Evolutionary conservation across 2,113 vertebrate genomes (phyloP).

Genomic region (Stigmatopora argus): DNA sequence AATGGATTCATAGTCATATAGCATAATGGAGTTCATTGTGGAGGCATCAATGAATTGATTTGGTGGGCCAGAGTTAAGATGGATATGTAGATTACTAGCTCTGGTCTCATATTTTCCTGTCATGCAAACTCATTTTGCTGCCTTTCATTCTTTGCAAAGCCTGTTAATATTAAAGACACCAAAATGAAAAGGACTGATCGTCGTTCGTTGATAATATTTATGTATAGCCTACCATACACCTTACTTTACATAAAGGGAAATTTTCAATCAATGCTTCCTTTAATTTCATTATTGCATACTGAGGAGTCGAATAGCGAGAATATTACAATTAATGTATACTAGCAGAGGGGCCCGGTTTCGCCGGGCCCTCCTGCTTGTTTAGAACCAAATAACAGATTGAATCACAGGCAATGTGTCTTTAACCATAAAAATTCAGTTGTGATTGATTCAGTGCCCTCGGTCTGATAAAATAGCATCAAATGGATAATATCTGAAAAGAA

Average conservation of each 20-base stretch:
- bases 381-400: no score
- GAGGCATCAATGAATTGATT: conserved; percentile 55
- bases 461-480: background rate
- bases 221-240: no score
- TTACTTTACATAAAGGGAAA: no score
- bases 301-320: no score
- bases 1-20: background rate
- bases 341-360: no score
- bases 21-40: conserved; percentile 33
- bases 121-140: conserved; percentile 29
- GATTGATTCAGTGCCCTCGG: no score
- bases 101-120: conserved; percentile 41
- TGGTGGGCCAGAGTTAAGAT: conserved; percentile 44
- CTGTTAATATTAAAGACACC: conserved; percentile 5
- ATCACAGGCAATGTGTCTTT: background rate
- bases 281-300: no score
- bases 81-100: conserved; percentile 59
- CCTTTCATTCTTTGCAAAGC: conserved; percentile 3
- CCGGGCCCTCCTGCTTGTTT: no score
- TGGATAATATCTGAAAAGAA: background rate
- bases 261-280: no score
- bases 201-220: no score
- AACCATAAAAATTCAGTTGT: no score
- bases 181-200: background rate
- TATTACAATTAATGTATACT: no score